Evolutionary conservation across 92 coral and sea anemone genomes (phyloP).

Genomic region (Epizoanthus scotinus): DNA sequence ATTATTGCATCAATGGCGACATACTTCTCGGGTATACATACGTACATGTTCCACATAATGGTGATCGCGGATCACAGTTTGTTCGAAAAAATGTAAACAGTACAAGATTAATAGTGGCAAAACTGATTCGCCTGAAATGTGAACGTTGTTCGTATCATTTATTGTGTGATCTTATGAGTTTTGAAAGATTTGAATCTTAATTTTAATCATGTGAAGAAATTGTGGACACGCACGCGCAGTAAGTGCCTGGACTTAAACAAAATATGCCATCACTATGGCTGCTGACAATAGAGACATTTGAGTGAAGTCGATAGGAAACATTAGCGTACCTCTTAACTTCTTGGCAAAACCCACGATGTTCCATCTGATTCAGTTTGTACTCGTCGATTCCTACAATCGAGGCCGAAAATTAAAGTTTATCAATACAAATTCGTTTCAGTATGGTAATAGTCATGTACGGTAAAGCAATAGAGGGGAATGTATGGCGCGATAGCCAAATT

Average conservation of each 20-base stretch:
- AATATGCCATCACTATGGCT: constrained; percentile 2
- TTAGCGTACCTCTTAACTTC: neutral
- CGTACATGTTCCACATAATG: no score
- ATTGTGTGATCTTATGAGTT: no score
- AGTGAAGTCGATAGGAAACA: constrained; percentile 9
- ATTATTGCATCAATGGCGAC: no score
- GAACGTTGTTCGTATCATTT: no score
- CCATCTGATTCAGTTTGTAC: constrained; percentile 7
- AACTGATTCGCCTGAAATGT: no score
- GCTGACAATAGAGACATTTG: constrained; percentile 15
- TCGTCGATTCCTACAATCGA: constrained; percentile 20
- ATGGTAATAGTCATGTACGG: constrained; percentile 5
- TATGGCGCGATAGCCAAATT: constrained; percentile 7
- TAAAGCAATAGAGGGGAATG: constrained; percentile 10
- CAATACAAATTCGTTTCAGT: constrained; percentile 18
- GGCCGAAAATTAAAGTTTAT: no score
- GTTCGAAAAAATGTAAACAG: no score
- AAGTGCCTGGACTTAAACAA: constrained; percentile 17
- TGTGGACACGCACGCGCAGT: no score
- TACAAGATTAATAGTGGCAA: no score
- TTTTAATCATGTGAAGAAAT: constrained; percentile 16
- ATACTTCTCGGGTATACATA: no score
- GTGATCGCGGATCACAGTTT: no score
- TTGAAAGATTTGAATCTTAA: no score
- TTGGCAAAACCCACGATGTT: constrained; percentile 9